These are phyloP conservation scores for Saccostrea echinata DNA, from an alignment of 1,140 invertebrate species.

Conservation along the genomic window DNA sequence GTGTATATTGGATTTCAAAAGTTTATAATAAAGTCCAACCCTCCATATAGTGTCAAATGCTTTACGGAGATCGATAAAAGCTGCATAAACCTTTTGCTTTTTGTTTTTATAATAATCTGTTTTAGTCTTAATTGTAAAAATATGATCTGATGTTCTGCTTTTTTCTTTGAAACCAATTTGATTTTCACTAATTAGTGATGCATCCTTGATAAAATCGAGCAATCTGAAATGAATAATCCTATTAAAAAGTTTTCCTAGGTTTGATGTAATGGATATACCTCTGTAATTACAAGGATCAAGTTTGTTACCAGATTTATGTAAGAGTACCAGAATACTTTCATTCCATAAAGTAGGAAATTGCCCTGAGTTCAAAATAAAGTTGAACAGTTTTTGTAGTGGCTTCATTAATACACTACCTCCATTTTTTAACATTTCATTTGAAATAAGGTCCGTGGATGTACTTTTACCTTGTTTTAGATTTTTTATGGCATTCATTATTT, in stretches of 20 bases:
- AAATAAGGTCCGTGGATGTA: not conserved
- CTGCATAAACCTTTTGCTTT: not conserved
- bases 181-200: not conserved
- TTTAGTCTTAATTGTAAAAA: not conserved
- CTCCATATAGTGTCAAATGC: not conserved
- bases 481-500: not conserved
- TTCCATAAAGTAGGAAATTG: slow-evolving; percentile 2
- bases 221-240: not conserved
- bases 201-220: not conserved
- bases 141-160: not conserved
- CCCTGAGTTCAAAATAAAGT: not conserved
- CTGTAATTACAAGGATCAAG: not conserved
- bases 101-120: not conserved
- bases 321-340: not conserved
- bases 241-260: not conserved
- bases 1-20: too few species aligned
- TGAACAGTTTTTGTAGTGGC: not conserved
- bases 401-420: not conserved
- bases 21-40: too few species aligned
- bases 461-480: not conserved
- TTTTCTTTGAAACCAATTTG: not conserved
- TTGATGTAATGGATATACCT: not conserved
- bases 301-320: slow-evolving; percentile 23
- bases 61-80: not conserved
- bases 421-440: not conserved